Evolutionary conservation across 2,113 vertebrate genomes (phyloP), one percentile per base, ranked within the genome.

Genomic region (Perccottus glenii): DNA sequence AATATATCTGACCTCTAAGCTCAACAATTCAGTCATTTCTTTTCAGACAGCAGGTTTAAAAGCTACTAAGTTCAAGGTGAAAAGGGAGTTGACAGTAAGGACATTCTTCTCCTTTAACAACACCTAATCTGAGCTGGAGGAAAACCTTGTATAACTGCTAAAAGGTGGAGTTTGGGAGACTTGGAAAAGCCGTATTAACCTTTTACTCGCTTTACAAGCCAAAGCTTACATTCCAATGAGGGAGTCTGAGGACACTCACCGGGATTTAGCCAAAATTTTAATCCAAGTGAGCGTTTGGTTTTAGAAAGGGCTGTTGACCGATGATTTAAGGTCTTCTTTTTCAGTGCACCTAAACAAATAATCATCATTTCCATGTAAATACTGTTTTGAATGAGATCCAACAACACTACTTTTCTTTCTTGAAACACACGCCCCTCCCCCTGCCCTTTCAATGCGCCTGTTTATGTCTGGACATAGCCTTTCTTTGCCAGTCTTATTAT

Each of bases 311-410:
- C 76, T 4, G 46, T 60, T 72, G 70, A 79, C 70, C 44, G 50
- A 9, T 81, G 84, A 90, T 84, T 86, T 85, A 83, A 55, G 55
- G 72, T 56, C 60, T 65, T 81, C 69, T 81, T 53, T 80, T 90
- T 89, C 84, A 91, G 53, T 50, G 57, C 55, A 47, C 67, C 52
- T 80, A 72, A 85, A 85, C 86, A 90, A 89, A 88, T 74, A 71
- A 79, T 83, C 69, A 86, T 87, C 81, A 83, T 90, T 89, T 87
- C 84, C 81, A 90, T 87, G 73, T 89, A 85, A 91, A 92, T 90
- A 49, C 40, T 64, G 73, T 73, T 77, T 48, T 92, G 81, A 84
- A 90, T 81, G 58, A 81, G 9, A 50, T 44, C 49, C 48, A 84
- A 88, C 84, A 90, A 80, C 70, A 45, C 68, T 48, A 6, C 50